These are phyloP conservation scores for Gymnocheta viridis DNA, from an alignment of 2,888 invertebrate genomes.

Conservation along the genomic window DNA sequence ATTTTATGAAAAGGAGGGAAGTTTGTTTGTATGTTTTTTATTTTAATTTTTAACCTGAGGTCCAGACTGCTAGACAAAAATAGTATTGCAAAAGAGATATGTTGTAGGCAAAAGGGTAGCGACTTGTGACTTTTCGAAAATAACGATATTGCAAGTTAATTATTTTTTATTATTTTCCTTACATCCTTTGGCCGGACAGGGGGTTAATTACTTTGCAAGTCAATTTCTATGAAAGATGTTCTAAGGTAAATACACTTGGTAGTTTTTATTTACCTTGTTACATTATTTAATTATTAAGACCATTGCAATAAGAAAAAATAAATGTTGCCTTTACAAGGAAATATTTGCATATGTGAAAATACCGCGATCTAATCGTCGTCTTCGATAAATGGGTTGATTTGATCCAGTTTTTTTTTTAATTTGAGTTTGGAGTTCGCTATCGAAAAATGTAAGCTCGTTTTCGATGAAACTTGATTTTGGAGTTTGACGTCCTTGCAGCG, in stretches of 20 bases:
- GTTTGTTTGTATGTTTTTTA: constrained; percentile 8
- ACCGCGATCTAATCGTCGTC: no score
- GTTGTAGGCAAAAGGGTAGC: constrained; percentile 27
- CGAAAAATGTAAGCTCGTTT: no score
- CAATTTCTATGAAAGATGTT: background rate
- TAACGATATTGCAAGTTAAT: constrained; percentile 55
- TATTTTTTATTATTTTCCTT: constrained; percentile 2
- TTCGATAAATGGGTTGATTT: no score
- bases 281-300: no score
- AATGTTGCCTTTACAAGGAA: background rate
- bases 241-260: background rate
- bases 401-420: no score
- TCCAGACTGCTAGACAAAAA: constrained; percentile 27
- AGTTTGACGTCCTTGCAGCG: no score
- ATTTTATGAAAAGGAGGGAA: constrained; percentile 2
- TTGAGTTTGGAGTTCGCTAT: no score
- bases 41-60: constrained; percentile 10
- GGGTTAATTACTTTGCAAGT: background rate
- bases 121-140: constrained; percentile 46
- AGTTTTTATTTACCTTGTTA: background rate
- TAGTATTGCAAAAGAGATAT: background rate
- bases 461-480: no score
- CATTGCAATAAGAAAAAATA: background rate
- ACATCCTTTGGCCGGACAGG: constrained; percentile 6
- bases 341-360: no score